Evolutionary conservation across 2,113 vertebrate species (phyloP), one percentile per base, ranked within the genome.

Genomic region (Sitta europaea): DNA sequence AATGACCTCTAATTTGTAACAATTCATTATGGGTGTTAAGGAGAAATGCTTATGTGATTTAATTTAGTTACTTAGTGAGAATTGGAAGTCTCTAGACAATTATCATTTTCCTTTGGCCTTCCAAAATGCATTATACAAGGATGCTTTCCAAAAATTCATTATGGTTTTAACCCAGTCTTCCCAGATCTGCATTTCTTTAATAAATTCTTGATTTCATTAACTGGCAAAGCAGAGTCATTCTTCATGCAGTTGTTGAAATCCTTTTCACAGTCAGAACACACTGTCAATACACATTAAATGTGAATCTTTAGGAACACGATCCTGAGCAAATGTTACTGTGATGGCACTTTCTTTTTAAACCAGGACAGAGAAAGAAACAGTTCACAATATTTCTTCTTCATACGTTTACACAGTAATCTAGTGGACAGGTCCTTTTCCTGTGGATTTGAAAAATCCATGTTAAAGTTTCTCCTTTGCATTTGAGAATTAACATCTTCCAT

Each of bases 191-290:
- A 71, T 93, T 97, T 95, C 91, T 97, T 93, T 97, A 81, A 97
- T 96, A 72, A 97, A 95, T 97, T 96, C 92, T 96, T 97, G 91
- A 97, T 97, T 96, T 70, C 70, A 43, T 88, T 96, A 97, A 86
- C 84, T 91, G 93, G 94, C 92, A 96, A 95, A 96, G 72, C 40
- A 81, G 38, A 91, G n/a, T 77, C 55, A 85, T 95, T 97, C 91
- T 97, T 94, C 80, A 94, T 14, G 48, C 81, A 86, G 55, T 91
- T 29, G 9, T 66, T 20, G n/a, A 96, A 96, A 93, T 70, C 11
- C 29, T 93, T 95, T 92, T 93, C 95, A 86, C 81, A 73, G 27
- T 76, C 42, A 90, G 74, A 93, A 57, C 24, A 42, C 35, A 45
- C 5, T 38, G 16, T 62, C 53, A 57, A 42, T 72, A 23, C 19